Evolutionary conservation across 2,888 invertebrate genomes (phyloP), one percentile per base, ranked within the genome.

Genomic region (Cerceris rybyensis): DNA sequence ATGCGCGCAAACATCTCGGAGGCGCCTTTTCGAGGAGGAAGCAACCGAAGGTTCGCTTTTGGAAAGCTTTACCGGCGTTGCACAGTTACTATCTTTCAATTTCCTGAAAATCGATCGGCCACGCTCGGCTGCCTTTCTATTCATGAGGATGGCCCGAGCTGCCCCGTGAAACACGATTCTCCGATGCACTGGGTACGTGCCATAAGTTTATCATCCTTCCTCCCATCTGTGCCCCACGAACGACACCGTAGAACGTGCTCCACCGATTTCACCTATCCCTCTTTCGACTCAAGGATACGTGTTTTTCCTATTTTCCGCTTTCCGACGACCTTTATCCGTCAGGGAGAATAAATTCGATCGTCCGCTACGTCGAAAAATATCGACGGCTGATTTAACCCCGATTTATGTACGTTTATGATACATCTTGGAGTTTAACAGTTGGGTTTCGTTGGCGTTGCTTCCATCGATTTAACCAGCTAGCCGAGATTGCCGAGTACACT

Each of bases 141-240:
- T 60, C 75, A 50, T 65, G 65, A 55, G 49, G 55, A 2, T 55
- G n/a, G 7, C 66, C 67, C 49, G 67, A 61, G 63, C 75, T 67
- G 67, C 17, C 72, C 64, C 59, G 14, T 39, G 66, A 65, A 71
- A 71, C 66, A 63, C 67, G 57, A 66, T 52, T 58, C 68, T n/a
- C 41, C 39, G n/a, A 59, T 14, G 16, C 60, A 46, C 0, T 16
- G 78, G 71, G 71, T 80, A 80, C 80, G 78, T 66, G 75, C 69
- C 73, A 64, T 67, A 79, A 82, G 77, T 78, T 82, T 81, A 82
- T 82, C 82, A 58, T 61, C 17, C 76, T 65, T 28, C 70, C 75
- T 55, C 67, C 72, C 72, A 78, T 81, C 80, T 81, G 60, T 60
- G 54, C 70, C 58, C 41, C 17, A 60, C 50, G 52, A 28, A 64